Evolutionary conservation across 2,113 vertebrate genomes (phyloP).

Genomic region (Cyanoderma ruficeps): DNA sequence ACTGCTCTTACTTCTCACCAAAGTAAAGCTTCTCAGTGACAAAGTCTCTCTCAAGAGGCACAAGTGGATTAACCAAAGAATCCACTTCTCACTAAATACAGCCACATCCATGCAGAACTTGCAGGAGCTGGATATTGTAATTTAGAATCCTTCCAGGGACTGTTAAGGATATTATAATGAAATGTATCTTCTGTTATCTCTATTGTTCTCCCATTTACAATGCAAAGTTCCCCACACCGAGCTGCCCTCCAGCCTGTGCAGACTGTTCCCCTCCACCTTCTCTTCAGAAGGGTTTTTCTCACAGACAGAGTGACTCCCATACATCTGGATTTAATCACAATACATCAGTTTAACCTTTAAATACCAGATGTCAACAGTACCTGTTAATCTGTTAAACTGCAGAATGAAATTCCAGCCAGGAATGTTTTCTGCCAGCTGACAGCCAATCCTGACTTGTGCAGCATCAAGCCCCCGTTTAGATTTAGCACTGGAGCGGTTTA

Average conservation of each 20-base stretch:
- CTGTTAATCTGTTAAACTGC: constrained; percentile 51
- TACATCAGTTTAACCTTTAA: constrained; percentile 19
- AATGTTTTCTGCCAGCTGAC: background rate
- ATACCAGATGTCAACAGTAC: constrained; percentile 57
- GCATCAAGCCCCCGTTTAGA: background rate
- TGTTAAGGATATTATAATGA: background rate
- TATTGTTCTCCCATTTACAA: background rate
- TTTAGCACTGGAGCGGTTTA: background rate
- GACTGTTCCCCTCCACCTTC: background rate
- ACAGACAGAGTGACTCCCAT: constrained; percentile 31
- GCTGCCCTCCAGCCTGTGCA: background rate
- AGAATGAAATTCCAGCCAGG: constrained; percentile 1
- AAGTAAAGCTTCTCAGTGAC: background rate
- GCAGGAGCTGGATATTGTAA: background rate
- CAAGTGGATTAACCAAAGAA: background rate
- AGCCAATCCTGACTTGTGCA: background rate
- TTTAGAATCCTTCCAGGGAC: background rate
- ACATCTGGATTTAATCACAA: constrained; percentile 44
- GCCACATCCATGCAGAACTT: background rate
- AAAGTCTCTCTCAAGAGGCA: background rate
- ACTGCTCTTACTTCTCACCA: background rate
- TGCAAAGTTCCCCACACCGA: background rate
- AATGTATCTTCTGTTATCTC: background rate
- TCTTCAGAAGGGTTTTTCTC: background rate
- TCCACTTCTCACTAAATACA: background rate